These are phyloP conservation scores for Heliopora coerulea DNA, from an alignment of 92 coral and sea anemone genomes.

Conservation along the genomic window DNA sequence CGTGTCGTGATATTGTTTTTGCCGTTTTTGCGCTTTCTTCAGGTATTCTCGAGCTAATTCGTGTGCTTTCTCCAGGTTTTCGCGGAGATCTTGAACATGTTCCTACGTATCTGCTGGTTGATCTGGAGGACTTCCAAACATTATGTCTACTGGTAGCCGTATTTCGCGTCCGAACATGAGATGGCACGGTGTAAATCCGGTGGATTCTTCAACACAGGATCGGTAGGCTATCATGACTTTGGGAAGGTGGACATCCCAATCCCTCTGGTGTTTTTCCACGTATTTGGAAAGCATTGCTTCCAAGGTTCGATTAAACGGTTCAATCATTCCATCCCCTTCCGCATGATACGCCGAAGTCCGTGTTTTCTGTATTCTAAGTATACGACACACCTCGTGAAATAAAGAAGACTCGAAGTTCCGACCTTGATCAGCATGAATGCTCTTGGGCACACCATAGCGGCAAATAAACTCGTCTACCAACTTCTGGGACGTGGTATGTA, in stretches of 20 bases:
- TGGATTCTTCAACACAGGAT: constrained; percentile 32
- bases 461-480: constrained; percentile 42
- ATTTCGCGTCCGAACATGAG: too few relatives aligned
- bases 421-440: constrained; percentile 45
- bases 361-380: constrained; percentile 23
- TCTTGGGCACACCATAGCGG: constrained; percentile 41
- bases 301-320: constrained; percentile 42
- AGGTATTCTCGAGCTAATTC: too few relatives aligned
- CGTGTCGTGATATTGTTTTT: too few relatives aligned
- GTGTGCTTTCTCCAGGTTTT: too few relatives aligned
- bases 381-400: constrained; percentile 34
- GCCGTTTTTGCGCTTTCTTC: too few relatives aligned
- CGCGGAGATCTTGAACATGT: too few relatives aligned
- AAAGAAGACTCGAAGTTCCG: constrained; percentile 48
- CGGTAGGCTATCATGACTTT: constrained; percentile 45
- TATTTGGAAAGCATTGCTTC: constrained; percentile 52
- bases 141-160: too few relatives aligned
- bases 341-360: constrained; percentile 47
- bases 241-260: constrained; percentile 52
- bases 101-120: too few relatives aligned
- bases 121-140: too few relatives aligned
- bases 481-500: constrained; percentile 40
- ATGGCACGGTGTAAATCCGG: constrained; percentile 2
- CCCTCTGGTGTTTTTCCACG: constrained; percentile 38
- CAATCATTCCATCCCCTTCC: constrained; percentile 43